Conservation (phyloP, 2,888 invertebrate genomes). For the Chalcosyrphus nemorum region DNA sequence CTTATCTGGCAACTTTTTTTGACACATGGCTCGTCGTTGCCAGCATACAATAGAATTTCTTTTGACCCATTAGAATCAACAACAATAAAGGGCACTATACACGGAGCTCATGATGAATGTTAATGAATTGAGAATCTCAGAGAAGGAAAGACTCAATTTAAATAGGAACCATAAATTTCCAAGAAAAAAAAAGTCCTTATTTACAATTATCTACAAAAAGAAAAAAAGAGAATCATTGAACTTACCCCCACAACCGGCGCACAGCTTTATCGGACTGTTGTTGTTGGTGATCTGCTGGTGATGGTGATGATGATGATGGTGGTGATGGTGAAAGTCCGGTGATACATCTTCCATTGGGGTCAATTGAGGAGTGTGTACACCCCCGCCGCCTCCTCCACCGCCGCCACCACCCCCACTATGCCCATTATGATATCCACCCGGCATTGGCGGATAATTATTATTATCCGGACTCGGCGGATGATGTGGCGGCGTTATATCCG, state of each 20-base stretch:
- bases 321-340: slow-evolving; percentile 78
- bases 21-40: too few species aligned
- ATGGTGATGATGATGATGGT: slow-evolving; percentile 76
- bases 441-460: slow-evolving; percentile 85
- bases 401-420: slow-evolving; percentile 80
- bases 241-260: slow-evolving; percentile 93
- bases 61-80: too few species aligned
- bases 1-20: too few species aligned
- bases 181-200: too few species aligned
- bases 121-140: too few species aligned
- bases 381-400: slow-evolving; percentile 68
- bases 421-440: slow-evolving; percentile 82
- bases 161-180: too few species aligned
- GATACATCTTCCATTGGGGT: slow-evolving; percentile 80
- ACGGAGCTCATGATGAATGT: too few species aligned
- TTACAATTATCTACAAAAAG: too few species aligned
- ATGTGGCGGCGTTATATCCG: slow-evolving; percentile 90
- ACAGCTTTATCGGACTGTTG: slow-evolving; percentile 86
- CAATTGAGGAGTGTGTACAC: slow-evolving; percentile 79
- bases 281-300: slow-evolving; percentile 80
- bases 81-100: too few species aligned
- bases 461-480: slow-evolving; percentile 88
- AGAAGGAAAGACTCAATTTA: too few species aligned
- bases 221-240: slow-evolving; percentile 2
- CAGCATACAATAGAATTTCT: too few species aligned